phyloP scores from a whole-genome alignment of 53 echinoderm and acorn worm species.

The Astropecten irregularis region DNA sequence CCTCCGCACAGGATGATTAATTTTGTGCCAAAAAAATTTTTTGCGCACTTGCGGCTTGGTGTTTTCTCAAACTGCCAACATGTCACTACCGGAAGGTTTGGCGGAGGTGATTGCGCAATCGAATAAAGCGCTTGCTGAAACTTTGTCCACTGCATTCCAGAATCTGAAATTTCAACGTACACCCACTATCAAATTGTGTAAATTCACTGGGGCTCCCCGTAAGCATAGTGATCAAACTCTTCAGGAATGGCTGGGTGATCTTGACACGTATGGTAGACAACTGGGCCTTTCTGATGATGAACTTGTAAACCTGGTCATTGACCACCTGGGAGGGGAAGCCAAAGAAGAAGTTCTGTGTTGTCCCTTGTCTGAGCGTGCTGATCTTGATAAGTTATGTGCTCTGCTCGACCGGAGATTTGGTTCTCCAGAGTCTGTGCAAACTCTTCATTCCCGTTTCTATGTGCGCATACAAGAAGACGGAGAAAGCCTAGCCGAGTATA shows the following conservation, averaged over 20 bases:
- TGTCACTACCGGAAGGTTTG: not conserved
- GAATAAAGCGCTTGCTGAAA: not conserved
- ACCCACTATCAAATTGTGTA: not conserved
- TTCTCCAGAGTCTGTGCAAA: slow-evolving; percentile 33
- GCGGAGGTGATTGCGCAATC: slow-evolving; percentile 9
- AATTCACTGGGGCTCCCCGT: not conserved
- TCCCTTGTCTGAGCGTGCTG: not conserved
- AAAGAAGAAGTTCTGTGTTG: slow-evolving; percentile 40
- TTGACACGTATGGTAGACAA: slow-evolving; percentile 7
- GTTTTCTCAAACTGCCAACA: not conserved
- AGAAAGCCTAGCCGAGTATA: slow-evolving; percentile 48
- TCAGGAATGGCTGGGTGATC: slow-evolving; percentile 49
- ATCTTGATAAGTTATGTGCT: not conserved
- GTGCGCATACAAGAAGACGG: slow-evolving; percentile 21
- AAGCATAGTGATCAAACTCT: not conserved
- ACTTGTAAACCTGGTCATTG: slow-evolving; percentile 3
- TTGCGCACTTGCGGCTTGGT: not conserved
- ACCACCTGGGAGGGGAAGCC: slow-evolving; percentile 53
- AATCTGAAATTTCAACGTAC: not conserved
- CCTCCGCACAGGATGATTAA: not conserved
- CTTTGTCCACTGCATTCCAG: not conserved
- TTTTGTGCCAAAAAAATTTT: not conserved
- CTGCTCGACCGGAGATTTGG: slow-evolving; percentile 35
- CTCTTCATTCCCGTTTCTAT: slow-evolving; percentile 15
- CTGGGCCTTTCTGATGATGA: slow-evolving; percentile 4